These are phyloP conservation scores for Sander vitreus DNA, from an alignment of 2,113 vertebrate genomes.

Conservation along the genomic window DNA sequence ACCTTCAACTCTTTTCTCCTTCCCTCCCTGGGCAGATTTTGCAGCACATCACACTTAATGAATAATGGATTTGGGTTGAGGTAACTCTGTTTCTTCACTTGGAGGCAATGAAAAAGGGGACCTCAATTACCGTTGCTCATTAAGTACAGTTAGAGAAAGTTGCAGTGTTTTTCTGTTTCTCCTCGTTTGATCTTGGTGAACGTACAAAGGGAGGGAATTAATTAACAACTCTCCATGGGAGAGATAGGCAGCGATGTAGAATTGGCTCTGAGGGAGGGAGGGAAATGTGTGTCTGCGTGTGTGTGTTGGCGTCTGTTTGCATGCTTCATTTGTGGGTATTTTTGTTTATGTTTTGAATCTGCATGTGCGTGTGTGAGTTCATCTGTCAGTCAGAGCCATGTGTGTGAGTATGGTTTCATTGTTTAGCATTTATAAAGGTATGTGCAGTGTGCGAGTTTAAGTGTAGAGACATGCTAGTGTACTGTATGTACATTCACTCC, in stretches of 20 bases:
- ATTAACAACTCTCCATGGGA: slow-evolving; percentile 79
- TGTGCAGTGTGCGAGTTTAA: not conserved
- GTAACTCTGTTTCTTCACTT: slow-evolving; percentile 67
- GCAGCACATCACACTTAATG: slow-evolving; percentile 51
- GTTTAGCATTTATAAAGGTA: not conserved
- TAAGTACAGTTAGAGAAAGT: slow-evolving; percentile 80
- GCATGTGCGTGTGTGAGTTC: not conserved
- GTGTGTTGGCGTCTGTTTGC: slow-evolving; percentile 36
- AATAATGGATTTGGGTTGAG: slow-evolving; percentile 79
- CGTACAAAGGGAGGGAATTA: slow-evolving; percentile 81
- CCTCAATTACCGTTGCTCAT: slow-evolving; percentile 78
- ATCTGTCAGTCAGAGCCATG: slow-evolving; percentile 10
- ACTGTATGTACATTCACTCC: not conserved
- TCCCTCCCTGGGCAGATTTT: slow-evolving; percentile 9
- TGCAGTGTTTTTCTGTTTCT: slow-evolving; percentile 74
- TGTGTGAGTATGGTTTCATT: not conserved
- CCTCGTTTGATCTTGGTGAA: slow-evolving; percentile 79
- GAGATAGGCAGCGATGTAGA: slow-evolving; percentile 63
- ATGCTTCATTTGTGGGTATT: not conserved
- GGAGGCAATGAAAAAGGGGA: slow-evolving; percentile 63
- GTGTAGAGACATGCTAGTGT: no score
- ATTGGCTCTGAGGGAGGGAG: slow-evolving; percentile 63
- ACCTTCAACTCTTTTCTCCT: not conserved
- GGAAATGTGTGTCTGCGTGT: slow-evolving; percentile 3
- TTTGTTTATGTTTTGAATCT: slow-evolving; percentile 39